Conservation (phyloP, 92 coral and sea anemone genomes). For the Epizoanthus ramosus region DNA sequence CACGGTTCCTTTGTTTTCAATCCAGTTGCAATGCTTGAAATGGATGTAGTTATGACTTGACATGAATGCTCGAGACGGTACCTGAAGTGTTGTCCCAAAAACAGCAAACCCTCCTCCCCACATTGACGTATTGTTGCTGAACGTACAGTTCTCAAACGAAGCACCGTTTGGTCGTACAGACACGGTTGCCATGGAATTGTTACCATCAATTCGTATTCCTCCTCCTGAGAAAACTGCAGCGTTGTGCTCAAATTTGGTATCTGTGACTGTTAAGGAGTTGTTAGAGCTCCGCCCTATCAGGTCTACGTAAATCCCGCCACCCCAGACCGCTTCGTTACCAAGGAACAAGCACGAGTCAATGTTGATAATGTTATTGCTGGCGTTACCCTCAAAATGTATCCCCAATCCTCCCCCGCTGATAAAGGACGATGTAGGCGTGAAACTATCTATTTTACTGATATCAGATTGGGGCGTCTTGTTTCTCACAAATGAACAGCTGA, state of each 20-base stretch:
- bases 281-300: constrained; percentile 37
- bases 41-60: constrained; percentile 20
- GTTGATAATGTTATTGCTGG: constrained; percentile 58
- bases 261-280: constrained; percentile 39
- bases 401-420: constrained; percentile 85
- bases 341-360: constrained; percentile 53
- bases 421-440: constrained; percentile 46
- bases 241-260: constrained; percentile 51
- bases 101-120: constrained; percentile 76
- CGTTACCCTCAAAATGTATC: constrained; percentile 61
- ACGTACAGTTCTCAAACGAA: constrained; percentile 39
- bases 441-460: background rate
- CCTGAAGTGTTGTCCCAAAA: constrained; percentile 59
- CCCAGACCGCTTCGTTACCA: constrained; percentile 78
- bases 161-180: constrained; percentile 18
- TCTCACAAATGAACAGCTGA: constrained; percentile 57
- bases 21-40: constrained; percentile 53
- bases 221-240: constrained; percentile 71
- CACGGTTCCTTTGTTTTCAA: constrained; percentile 66
- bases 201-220: constrained; percentile 60
- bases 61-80: background rate
- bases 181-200: constrained; percentile 15
- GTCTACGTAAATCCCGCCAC: constrained; percentile 76
- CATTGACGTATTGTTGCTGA: constrained; percentile 49
- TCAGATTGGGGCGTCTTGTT: constrained; percentile 54